Percentiles rank a stretch among this genome's conserved stretches.
These are phyloP conservation scores for Pogonognathellus flavescens DNA, from an alignment of 1,140 invertebrate genomes.

Conservation along the genomic window DNA sequence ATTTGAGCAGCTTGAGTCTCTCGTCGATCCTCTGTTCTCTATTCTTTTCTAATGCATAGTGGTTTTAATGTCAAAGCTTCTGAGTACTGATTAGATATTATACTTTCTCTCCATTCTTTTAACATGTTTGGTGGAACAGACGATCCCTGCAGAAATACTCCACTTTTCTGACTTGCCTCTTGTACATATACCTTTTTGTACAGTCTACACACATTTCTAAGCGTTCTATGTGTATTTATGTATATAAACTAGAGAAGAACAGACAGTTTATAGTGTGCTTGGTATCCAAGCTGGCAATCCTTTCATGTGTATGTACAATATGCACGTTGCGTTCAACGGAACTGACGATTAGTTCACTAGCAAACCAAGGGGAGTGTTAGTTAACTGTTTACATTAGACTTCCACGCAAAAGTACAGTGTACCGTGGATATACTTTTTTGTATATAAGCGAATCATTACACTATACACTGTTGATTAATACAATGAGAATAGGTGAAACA, in stretches of 20 bases:
- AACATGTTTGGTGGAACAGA: too few species aligned
- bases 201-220: too few species aligned
- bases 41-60: not conserved
- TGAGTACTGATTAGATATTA: constrained; percentile 50
- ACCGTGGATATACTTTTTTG: not conserved
- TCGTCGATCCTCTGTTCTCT: not conserved
- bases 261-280: too few species aligned
- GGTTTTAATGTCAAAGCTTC: constrained; percentile 32
- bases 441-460: not conserved
- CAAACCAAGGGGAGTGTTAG: constrained; percentile 11
- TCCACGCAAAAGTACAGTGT: too few species aligned
- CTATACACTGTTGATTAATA: not conserved
- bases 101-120: constrained; percentile 4
- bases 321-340: not conserved
- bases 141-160: too few species aligned
- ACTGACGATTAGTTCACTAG: constrained; percentile 23
- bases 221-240: too few species aligned
- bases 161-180: too few species aligned
- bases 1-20: not conserved
- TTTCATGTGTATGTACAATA: too few species aligned
- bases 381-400: not conserved
- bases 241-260: too few species aligned
- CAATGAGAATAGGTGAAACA: not conserved
- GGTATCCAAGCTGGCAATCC: too few species aligned
- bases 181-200: too few species aligned